Conservation (phyloP, 2,113 vertebrate species). For the Phasianus colchicus region DNA sequence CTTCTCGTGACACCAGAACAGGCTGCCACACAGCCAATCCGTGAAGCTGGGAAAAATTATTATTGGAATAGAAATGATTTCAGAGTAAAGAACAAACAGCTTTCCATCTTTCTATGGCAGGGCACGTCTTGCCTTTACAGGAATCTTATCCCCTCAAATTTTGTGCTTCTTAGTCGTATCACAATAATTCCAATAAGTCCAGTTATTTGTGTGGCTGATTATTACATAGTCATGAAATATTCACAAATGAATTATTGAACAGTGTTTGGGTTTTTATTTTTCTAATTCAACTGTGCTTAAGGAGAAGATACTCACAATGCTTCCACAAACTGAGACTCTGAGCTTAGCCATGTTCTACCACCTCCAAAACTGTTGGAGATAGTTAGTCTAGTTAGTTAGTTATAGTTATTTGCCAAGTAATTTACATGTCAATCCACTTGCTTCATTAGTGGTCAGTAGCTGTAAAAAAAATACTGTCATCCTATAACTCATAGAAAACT, state of each 20-base stretch:
- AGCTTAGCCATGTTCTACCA: not conserved
- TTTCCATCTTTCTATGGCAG: not conserved
- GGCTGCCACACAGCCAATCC: no score
- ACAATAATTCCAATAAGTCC: not conserved
- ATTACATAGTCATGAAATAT: not conserved
- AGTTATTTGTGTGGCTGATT: not conserved
- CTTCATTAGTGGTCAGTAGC: not conserved
- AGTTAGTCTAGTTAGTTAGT: not conserved
- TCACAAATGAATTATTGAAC: not conserved
- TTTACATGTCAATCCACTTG: not conserved
- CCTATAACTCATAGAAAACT: not conserved
- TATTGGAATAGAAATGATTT: not conserved
- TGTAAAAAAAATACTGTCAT: not conserved
- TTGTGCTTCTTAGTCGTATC: not conserved
- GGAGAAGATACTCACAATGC: not conserved
- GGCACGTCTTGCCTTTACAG: not conserved
- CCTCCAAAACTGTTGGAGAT: not conserved
- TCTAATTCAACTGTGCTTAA: not conserved
- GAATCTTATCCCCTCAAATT: not conserved
- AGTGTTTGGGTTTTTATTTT: not conserved
- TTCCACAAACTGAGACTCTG: not conserved
- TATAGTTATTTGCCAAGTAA: not conserved
- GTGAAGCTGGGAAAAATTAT: not conserved
- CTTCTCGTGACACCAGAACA: rapidly evolving
- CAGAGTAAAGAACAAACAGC: not conserved